A percentile compares a stretch with the other conserved stretches of the same genome.
phyloP scores from a whole-genome alignment of 2,888 invertebrate genomes.

The Hypercompe scribonia region DNA sequence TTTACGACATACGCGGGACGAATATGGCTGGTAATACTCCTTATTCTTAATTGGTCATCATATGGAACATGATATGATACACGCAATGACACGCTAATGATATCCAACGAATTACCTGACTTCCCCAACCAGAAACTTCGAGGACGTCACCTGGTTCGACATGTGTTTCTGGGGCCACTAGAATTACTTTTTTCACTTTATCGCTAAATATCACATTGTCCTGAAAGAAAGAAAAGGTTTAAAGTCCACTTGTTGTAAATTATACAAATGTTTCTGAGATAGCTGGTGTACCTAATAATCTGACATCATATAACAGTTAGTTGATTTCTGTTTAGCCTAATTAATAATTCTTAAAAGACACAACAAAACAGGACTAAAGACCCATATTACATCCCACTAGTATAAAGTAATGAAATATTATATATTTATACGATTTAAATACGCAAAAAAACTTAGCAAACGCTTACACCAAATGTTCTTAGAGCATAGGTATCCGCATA shows the following conservation, averaged over 20 bases:
- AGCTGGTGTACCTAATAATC: background rate
- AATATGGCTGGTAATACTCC: too few species aligned
- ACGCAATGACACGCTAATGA: background rate
- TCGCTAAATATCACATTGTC: conserved; percentile 58
- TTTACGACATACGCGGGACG: too few species aligned
- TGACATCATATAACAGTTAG: background rate
- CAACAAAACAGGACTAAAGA: too few species aligned
- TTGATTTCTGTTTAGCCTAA: background rate
- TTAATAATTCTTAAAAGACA: too few species aligned
- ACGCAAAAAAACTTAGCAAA: too few species aligned
- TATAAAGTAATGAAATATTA: too few species aligned
- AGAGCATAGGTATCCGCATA: too few species aligned
- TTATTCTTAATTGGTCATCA: too few species aligned
- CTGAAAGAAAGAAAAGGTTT: conserved; percentile 48
- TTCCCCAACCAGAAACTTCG: conserved; percentile 68
- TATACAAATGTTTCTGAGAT: background rate
- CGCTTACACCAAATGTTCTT: too few species aligned
- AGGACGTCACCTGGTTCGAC: conserved; percentile 54
- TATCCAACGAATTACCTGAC: conserved; percentile 53
- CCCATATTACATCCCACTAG: too few species aligned
- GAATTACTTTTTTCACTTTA: conserved; percentile 60
- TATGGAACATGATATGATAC: too few species aligned
- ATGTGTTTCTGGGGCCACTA: conserved; percentile 59
- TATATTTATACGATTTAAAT: too few species aligned
- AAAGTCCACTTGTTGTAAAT: background rate